phyloP scores from a whole-genome alignment of 92 coral and sea anemone genomes.

The Phenganax subtilis region DNA sequence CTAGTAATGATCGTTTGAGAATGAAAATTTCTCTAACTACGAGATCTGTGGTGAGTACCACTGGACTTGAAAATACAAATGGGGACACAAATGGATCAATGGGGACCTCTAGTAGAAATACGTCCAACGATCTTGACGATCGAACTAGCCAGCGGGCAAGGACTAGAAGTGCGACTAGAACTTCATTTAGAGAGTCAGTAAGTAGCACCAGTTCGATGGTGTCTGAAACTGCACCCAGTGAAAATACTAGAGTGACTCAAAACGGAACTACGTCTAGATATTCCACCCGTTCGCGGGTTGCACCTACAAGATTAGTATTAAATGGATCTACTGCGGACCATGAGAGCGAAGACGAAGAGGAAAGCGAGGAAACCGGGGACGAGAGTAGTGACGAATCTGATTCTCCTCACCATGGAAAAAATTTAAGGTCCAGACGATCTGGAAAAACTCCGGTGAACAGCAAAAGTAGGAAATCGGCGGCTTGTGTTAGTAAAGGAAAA shows the following conservation, averaged over 20 bases:
- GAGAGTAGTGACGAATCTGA: slow-evolving; percentile 37
- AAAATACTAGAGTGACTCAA: not conserved
- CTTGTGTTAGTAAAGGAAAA: slow-evolving; percentile 11
- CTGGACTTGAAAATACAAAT: slow-evolving; percentile 23
- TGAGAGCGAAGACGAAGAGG: slow-evolving; percentile 48
- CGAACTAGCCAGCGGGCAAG: slow-evolving; percentile 32
- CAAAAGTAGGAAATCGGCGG: not conserved
- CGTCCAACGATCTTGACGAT: slow-evolving; percentile 28
- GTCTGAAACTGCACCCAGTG: slow-evolving; percentile 34
- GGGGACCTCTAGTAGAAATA: slow-evolving; percentile 34
- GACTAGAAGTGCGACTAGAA: slow-evolving; percentile 39
- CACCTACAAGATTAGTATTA: slow-evolving; percentile 37
- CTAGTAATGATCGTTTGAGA: slow-evolving; percentile 46
- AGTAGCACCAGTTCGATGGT: slow-evolving; percentile 44
- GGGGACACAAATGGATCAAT: slow-evolving; percentile 16
- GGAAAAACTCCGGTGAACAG: slow-evolving; percentile 13
- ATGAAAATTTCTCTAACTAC: slow-evolving; percentile 39
- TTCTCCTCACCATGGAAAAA: not conserved
- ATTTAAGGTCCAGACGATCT: slow-evolving; percentile 14
- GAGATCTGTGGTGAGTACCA: slow-evolving; percentile 50
- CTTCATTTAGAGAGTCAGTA: slow-evolving; percentile 47
- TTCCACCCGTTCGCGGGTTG: slow-evolving; percentile 76
- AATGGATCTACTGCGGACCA: slow-evolving; percentile 39
- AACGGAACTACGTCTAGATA: slow-evolving; percentile 60
- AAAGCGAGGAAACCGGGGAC: slow-evolving; percentile 31